Conservation (phyloP, 2,797 vertebrate genomes). For the Salarias fasciatus region DNA sequence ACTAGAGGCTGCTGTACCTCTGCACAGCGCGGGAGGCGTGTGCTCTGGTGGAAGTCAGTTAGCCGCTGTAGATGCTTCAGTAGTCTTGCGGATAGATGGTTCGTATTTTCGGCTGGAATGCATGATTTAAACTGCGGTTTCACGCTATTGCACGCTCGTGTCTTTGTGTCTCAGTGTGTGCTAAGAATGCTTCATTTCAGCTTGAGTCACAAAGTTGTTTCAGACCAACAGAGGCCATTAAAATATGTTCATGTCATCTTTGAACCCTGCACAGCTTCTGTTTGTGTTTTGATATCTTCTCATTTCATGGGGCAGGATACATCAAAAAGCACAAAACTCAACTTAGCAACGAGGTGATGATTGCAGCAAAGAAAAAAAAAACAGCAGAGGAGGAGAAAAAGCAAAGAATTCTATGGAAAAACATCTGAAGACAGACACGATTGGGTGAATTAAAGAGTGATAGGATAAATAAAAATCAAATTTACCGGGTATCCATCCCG, state of each 20-base stretch:
- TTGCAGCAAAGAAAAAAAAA: not conserved
- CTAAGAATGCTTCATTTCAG: no score
- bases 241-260: no score
- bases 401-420: conserved; percentile 10
- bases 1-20: conserved; percentile 68
- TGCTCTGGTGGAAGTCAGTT: no score
- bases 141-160: no score
- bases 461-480: conserved; percentile 71
- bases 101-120: no score
- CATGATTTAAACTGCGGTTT: no score
- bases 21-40: conserved; percentile 4
- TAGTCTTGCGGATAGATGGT: no score
- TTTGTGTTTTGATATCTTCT: conserved; percentile 25
- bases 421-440: conserved; percentile 14
- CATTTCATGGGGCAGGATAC: conserved; percentile 53
- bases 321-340: conserved; percentile 1
- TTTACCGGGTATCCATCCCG: conserved; percentile 99
- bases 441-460: conserved; percentile 61
- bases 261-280: not conserved
- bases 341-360: conserved; percentile 22
- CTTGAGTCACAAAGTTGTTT: no score
- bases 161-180: no score
- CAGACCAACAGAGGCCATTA: no score
- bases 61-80: no score
- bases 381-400: conserved; percentile 14